Base-by-base conservation (phyloP, 2,113 vertebrate species). In the Thymallus thymallus region DNA sequence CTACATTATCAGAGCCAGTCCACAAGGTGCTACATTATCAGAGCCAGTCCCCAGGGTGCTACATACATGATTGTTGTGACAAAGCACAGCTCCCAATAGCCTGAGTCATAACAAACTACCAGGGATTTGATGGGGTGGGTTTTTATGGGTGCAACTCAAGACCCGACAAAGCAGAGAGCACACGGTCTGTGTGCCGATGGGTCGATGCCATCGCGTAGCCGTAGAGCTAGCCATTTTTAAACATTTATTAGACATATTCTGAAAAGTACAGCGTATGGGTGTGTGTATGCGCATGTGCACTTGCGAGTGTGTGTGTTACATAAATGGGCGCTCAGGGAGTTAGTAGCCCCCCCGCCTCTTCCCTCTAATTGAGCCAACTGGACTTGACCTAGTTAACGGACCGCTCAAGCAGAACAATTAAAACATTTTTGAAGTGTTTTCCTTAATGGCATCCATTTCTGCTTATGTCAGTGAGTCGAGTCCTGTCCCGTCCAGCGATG, bases 381-480 rank as follows among this genome's bases (percentile, higher is more conserved):
- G 85, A 85, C 79, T 80, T 91, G 88, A 90, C 89, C 90, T 91
- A 91, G 85, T 91, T 91, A 85, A 74, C 70, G 56, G 86, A 82
- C 82, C 83, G 83, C 85, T 88, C 82, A 91, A 85, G 87, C 81
- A 61, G 62, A 90, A 90, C 84, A 89, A 90, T 91, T 88, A 85
- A 80, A 71, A 76, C 85, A 32, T 75, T 10, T 78, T 80, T 68
- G 30, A 83, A 84, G 80, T 64, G 51, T 83, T 84, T 85, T 85
- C 71, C 75, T 88, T 85, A 79, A 89, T 84, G 75, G 72, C 69
- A 78, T 78, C 71, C 60, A 65, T 85, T 88, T 87, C 75, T 68
- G 69, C 56, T 66, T 41, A 41, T 20, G 68, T 64, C 46, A 78
- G 69, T 24, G 69, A 13, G 18, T 64, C 35, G 35, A 41, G 35